phyloP scores from a whole-genome alignment of 2,797 vertebrate genomes.

The Coendou prehensilis region DNA sequence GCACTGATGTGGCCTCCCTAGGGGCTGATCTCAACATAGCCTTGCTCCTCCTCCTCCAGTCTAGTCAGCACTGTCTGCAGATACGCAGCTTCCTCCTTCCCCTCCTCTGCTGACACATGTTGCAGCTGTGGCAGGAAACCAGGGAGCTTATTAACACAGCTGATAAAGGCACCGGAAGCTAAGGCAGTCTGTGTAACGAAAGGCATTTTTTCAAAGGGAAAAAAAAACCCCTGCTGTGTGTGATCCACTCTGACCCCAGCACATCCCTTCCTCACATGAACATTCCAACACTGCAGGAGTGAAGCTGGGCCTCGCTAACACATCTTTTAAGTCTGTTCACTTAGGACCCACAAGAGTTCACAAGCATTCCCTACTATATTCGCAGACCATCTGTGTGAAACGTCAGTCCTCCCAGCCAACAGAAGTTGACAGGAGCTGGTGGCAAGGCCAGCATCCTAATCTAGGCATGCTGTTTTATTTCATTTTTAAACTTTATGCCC shows the following conservation, averaged over 20 bases:
- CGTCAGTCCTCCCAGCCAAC: background rate
- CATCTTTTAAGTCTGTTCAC: background rate
- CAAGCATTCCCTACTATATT: background rate
- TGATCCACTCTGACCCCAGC: background rate
- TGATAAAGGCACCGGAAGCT: slow-evolving; percentile 78
- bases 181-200: slow-evolving; percentile 66
- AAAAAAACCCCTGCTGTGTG: slow-evolving; percentile 1
- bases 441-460: background rate
- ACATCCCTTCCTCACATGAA: slow-evolving; percentile 9
- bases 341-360: background rate
- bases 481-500: background rate
- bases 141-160: slow-evolving; percentile 58
- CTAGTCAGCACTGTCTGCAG: slow-evolving; percentile 12
- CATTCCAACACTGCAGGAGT: background rate
- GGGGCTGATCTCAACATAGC: background rate
- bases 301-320: background rate
- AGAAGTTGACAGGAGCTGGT: background rate
- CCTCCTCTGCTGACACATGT: slow-evolving; percentile 66
- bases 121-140: slow-evolving; percentile 75
- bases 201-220: slow-evolving; percentile 19
- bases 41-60: background rate
- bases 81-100: slow-evolving; percentile 68
- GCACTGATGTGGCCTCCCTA: background rate
- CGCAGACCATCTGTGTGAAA: background rate
- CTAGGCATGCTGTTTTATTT: background rate